Conservation (phyloP, 2,888 invertebrate species). For the Chloroclystis v-ata region DNA sequence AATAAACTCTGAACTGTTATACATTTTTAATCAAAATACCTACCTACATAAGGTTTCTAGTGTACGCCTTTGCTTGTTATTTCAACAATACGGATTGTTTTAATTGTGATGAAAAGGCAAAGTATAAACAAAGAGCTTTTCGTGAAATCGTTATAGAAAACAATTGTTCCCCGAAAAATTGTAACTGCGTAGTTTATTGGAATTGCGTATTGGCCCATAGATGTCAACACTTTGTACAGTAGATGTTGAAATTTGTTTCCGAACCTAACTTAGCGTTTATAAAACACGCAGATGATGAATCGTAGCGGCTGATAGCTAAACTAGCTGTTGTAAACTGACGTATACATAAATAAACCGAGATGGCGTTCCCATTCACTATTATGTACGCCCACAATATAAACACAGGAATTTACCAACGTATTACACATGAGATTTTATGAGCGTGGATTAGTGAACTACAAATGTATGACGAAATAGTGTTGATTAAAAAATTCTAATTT, state of each 20-base stretch:
- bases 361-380: slow-evolving; percentile 14
- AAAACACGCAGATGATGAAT: slow-evolving; percentile 6
- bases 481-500: no score
- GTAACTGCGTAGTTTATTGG: slow-evolving; percentile 10
- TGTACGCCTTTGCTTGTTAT: slow-evolving; percentile 6
- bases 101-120: slow-evolving; percentile 2
- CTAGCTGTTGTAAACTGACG: slow-evolving; percentile 8
- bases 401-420: slow-evolving; percentile 1
- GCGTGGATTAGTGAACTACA: not conserved
- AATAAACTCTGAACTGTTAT: slow-evolving; percentile 8
- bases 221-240: not conserved
- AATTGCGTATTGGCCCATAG: slow-evolving; percentile 2
- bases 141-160: not conserved
- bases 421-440: slow-evolving; percentile 1
- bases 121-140: slow-evolving; percentile 12
- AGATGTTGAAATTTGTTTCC: no score
- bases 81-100: slow-evolving; percentile 5
- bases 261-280: no score
- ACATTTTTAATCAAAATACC: no score
- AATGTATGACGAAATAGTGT: not conserved
- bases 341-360: slow-evolving; percentile 16
- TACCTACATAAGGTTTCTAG: slow-evolving; percentile 9
- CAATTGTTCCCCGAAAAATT: slow-evolving; percentile 1
- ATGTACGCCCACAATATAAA: slow-evolving; percentile 12
- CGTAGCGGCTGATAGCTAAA: slow-evolving; percentile 9